These are phyloP conservation scores for Oligia latruncula DNA, from an alignment of 2,888 invertebrate genomes.

Conservation along the genomic window DNA sequence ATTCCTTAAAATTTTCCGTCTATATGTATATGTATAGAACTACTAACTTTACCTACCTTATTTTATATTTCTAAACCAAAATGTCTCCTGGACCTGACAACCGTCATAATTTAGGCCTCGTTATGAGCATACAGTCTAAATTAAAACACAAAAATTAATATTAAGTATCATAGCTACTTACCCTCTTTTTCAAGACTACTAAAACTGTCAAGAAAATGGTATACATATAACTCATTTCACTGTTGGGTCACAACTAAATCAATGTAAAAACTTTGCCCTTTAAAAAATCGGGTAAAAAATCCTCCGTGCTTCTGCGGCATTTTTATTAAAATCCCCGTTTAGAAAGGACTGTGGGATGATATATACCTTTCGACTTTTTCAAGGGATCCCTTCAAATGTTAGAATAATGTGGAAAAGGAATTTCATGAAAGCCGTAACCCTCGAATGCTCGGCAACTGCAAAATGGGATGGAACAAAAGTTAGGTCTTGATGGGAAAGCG, in stretches of 20 bases:
- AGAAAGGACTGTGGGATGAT: conserved; percentile 13
- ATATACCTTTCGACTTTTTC: conserved; percentile 37
- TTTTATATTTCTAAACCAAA: background rate
- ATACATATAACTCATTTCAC: conserved; percentile 19
- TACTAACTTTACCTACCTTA: background rate
- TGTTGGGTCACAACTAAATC: conserved; percentile 19
- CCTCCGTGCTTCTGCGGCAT: conserved; percentile 20
- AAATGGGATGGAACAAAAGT: conserved; percentile 22
- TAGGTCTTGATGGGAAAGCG: background rate
- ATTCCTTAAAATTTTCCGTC: background rate
- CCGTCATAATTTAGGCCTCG: conserved; percentile 1
- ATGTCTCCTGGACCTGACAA: background rate
- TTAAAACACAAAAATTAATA: conserved; percentile 11
- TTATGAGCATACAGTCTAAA: conserved; percentile 4
- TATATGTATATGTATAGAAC: background rate
- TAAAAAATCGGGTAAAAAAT: conserved; percentile 32
- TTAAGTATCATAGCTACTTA: background rate
- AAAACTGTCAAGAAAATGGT: conserved; percentile 32
- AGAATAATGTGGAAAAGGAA: conserved; percentile 35
- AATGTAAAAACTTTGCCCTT: conserved; percentile 34
- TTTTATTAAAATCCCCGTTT: conserved; percentile 48
- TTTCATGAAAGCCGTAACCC: conserved; percentile 41
- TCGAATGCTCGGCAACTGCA: conserved; percentile 30
- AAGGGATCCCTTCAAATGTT: conserved; percentile 24
- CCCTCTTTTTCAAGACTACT: conserved; percentile 1